Percentiles rank a stretch among this genome's conserved stretches.
Evolutionary conservation across 2,888 invertebrate genomes (phyloP).

Genomic region (Apeira syringaria): DNA sequence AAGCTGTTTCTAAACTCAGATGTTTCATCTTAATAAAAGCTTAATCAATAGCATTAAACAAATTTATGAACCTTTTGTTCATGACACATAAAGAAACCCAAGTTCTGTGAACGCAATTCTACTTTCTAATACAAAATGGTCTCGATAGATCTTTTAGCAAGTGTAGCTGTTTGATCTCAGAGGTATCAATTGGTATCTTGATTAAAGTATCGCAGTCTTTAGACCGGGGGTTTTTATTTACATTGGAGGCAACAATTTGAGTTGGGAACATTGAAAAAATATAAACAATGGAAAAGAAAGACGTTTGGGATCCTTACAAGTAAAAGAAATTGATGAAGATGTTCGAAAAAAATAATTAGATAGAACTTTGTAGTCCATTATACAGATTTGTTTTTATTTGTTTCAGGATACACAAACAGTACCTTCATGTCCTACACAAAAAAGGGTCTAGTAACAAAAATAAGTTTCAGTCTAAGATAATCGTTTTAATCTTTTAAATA

Average conservation of each 20-base stretch:
- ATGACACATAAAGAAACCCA: neutral
- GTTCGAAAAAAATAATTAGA: no score
- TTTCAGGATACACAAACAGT: no score
- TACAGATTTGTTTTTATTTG: no score
- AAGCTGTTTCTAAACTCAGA: no score
- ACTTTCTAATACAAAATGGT: conserved; percentile 8
- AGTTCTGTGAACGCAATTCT: conserved; percentile 4
- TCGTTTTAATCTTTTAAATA: no score
- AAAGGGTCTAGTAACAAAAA: no score
- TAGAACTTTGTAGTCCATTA: no score
- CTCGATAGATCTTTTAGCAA: conserved; percentile 7
- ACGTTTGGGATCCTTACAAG: neutral
- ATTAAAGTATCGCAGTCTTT: conserved; percentile 19
- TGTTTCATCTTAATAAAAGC: no score
- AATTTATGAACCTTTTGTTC: neutral
- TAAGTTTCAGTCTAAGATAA: no score
- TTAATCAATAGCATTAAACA: no score
- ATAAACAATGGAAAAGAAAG: neutral
- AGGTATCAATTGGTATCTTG: conserved; percentile 24
- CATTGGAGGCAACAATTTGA: conserved; percentile 3
- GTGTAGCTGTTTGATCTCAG: conserved; percentile 16
- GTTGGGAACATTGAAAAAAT: conserved; percentile 2
- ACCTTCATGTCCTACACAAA: no score
- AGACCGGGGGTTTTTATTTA: conserved; percentile 16
- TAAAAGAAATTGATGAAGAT: no score